Conservation (phyloP, 30 jellyfish, hydroid and myxozoan species). For the Nemopilema nomurai region DNA sequence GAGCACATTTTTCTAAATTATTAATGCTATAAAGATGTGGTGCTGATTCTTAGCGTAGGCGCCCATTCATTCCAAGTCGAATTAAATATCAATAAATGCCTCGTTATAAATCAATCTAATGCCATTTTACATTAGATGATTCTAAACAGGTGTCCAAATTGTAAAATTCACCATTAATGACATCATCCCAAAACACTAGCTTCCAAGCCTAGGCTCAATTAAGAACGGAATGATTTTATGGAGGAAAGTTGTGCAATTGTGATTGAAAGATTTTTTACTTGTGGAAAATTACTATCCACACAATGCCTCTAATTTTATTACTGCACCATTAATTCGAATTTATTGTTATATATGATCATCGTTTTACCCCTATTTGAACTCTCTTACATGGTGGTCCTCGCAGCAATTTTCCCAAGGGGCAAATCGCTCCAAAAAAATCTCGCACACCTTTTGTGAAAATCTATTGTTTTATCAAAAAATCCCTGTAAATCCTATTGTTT, state of each 20-base stretch:
- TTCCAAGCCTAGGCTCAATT: no score
- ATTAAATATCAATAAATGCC: not conserved
- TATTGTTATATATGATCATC: no score
- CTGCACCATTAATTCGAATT: not conserved
- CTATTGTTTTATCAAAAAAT: not conserved
- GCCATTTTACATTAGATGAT: not conserved
- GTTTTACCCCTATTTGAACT: no score
- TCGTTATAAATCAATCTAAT: not conserved
- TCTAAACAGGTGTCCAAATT: not conserved
- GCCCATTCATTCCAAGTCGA: not conserved
- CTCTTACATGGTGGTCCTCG: no score
- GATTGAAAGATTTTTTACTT: no score
- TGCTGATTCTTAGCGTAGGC: not conserved
- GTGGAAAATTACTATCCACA: no score
- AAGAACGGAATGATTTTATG: no score
- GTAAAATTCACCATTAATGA: not conserved
- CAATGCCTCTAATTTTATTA: no score
- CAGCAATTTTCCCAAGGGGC: not conserved
- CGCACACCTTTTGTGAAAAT: not conserved
- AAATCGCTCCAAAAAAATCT: not conserved
- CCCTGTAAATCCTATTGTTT: not conserved
- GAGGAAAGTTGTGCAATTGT: no score
- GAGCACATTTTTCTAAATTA: not conserved
- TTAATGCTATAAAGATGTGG: not conserved
- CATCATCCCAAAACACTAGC: not conserved